Evolutionary conservation across 1,140 invertebrate genomes (phyloP).

Genomic region (Diabrotica undecimpunctata): DNA sequence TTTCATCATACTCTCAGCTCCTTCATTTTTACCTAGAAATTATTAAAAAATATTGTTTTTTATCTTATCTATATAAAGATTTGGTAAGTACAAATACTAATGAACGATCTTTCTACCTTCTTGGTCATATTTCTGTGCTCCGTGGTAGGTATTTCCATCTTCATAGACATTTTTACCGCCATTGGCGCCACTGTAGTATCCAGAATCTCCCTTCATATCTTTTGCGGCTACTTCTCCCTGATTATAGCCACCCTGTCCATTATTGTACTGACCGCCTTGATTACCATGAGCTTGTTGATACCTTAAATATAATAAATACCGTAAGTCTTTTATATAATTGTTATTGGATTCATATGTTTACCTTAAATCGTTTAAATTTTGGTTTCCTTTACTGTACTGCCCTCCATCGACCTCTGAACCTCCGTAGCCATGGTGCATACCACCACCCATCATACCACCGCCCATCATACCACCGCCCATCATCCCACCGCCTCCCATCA

Average conservation of each 20-base stretch:
- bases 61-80: neutral
- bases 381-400: constrained; percentile 53
- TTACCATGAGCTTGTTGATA: constrained; percentile 53
- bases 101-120: constrained; percentile 48
- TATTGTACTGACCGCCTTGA: constrained; percentile 51
- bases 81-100: neutral
- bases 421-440: constrained; percentile 25
- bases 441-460: constrained; percentile 6
- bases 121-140: constrained; percentile 53
- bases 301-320: constrained; percentile 27
- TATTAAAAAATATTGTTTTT: neutral
- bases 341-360: constrained; percentile 24
- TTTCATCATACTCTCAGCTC: constrained; percentile 51
- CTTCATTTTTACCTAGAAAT: constrained; percentile 48
- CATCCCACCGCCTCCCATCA: constrained; percentile 13
- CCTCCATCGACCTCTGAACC: constrained; percentile 54
- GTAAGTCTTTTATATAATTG: too few species aligned
- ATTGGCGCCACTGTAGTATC: constrained; percentile 54
- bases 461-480: constrained; percentile 13
- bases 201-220: constrained; percentile 53
- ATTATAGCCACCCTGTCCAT: constrained; percentile 53
- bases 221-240: constrained; percentile 50
- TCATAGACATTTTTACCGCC: constrained; percentile 55
- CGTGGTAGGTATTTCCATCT: constrained; percentile 56
- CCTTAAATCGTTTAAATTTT: constrained; percentile 50